These are phyloP conservation scores for Rhyacichthys aspro DNA, from an alignment of 2,797 vertebrate genomes.

Conservation along the genomic window DNA sequence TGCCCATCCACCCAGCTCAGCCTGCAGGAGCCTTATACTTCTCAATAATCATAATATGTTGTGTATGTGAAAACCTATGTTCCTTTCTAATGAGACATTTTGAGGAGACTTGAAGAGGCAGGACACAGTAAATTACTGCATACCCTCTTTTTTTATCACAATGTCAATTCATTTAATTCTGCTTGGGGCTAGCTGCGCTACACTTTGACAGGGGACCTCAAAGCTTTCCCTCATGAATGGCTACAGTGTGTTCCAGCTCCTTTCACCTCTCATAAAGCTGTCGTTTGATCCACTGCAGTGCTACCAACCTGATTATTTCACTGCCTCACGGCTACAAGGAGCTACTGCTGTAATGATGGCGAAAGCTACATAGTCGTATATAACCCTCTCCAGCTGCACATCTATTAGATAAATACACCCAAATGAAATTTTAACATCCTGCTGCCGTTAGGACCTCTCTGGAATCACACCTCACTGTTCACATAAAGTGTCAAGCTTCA, in stretches of 20 bases:
- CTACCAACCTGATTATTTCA: slow-evolving; percentile 46
- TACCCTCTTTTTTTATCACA: slow-evolving; percentile 30
- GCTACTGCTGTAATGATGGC: slow-evolving; percentile 43
- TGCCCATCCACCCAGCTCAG: no score
- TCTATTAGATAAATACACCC: slow-evolving; percentile 40
- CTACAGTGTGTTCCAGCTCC: slow-evolving; percentile 35
- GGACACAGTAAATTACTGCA: slow-evolving; percentile 31
- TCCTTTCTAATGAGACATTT: slow-evolving; percentile 2
- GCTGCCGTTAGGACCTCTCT: slow-evolving; percentile 36
- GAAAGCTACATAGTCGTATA: slow-evolving; percentile 45
- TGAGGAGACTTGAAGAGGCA: slow-evolving; percentile 25
- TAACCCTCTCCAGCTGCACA: slow-evolving; percentile 39
- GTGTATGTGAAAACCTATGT: not conserved
- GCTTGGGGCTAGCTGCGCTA: slow-evolving; percentile 37
- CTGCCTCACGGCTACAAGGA: slow-evolving; percentile 43
- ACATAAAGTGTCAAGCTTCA: slow-evolving; percentile 40
- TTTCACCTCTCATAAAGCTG: slow-evolving; percentile 50
- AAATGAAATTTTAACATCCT: slow-evolving; percentile 47
- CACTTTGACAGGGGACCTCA: slow-evolving; percentile 45
- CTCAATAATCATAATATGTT: not conserved
- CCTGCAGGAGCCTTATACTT: not conserved
- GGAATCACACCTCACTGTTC: slow-evolving; percentile 33
- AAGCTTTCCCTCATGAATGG: slow-evolving; percentile 49
- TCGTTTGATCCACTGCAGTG: slow-evolving; percentile 52
- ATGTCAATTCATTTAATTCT: slow-evolving; percentile 40